phyloP scores from a whole-genome alignment of 2,113 vertebrate genomes.

The Scortum barcoo region DNA sequence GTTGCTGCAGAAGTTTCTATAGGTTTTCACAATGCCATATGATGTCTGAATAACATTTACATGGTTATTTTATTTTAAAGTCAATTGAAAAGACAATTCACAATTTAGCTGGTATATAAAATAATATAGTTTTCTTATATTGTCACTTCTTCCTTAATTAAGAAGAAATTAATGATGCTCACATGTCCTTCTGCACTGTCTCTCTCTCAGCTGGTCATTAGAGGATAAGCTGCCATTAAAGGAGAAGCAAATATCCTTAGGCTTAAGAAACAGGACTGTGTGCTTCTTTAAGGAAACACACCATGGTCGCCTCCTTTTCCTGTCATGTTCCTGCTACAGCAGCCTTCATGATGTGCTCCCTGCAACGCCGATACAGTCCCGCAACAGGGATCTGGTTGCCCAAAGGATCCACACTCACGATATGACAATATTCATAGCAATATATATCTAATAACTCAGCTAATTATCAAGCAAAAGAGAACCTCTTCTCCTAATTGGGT shows the following conservation, averaged over 20 bases:
- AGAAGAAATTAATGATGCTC: background rate
- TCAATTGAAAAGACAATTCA: background rate
- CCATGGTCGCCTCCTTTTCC: background rate
- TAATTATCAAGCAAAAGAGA: constrained; percentile 60
- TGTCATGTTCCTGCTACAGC: background rate
- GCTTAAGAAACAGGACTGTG: background rate
- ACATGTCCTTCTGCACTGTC: constrained; percentile 17
- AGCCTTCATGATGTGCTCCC: constrained; percentile 15
- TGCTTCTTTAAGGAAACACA: background rate
- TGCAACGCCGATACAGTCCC: background rate
- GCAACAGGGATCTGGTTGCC: constrained; percentile 10
- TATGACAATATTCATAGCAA: constrained; percentile 52
- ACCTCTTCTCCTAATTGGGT: constrained; percentile 60
- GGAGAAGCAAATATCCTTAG: constrained; percentile 21
- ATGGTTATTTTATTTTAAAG: background rate
- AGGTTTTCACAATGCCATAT: background rate
- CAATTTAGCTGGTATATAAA: background rate
- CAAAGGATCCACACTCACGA: constrained; percentile 15
- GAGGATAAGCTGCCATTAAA: constrained; percentile 15
- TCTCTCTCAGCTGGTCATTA: constrained; percentile 25
- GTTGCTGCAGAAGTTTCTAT: background rate
- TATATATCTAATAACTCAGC: constrained; percentile 56
- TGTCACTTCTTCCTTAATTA: background rate
- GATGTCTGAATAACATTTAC: background rate
- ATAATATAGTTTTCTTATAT: background rate